Evolutionary conservation across 2,888 invertebrate species (phyloP).

Genomic region (Acleris sparsana): DNA sequence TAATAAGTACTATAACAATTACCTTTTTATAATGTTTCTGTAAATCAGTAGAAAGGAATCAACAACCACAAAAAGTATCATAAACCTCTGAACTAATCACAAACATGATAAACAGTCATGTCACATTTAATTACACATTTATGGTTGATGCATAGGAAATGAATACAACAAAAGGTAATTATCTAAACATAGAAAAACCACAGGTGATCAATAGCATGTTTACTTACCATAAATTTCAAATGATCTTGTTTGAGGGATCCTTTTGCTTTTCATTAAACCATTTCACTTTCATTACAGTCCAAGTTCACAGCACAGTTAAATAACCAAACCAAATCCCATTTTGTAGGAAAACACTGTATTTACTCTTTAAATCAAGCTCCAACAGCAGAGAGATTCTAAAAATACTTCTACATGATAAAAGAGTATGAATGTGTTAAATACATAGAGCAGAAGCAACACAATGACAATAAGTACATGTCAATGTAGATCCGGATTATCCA

Average conservation of each 20-base stretch:
- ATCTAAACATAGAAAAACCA: too few species aligned
- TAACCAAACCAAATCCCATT: slow-evolving; percentile 37
- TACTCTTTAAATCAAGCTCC: slow-evolving; percentile 61
- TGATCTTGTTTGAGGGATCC: slow-evolving; percentile 52
- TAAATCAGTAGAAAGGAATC: too few species aligned
- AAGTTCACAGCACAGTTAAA: slow-evolving; percentile 34
- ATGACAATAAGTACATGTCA: slow-evolving; percentile 68
- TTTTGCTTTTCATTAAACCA: slow-evolving; percentile 60
- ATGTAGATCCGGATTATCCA: slow-evolving; percentile 69
- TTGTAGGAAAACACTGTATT: slow-evolving; percentile 41
- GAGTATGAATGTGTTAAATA: slow-evolving; percentile 71
- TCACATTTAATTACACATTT: too few species aligned
- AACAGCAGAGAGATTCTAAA: slow-evolving; percentile 74
- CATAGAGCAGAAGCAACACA: slow-evolving; percentile 72
- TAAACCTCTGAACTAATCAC: too few species aligned
- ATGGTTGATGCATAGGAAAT: too few species aligned
- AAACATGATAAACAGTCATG: too few species aligned
- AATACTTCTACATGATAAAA: slow-evolving; percentile 80
- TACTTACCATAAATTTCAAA: slow-evolving; percentile 73
- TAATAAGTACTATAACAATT: too few species aligned
- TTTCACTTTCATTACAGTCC: slow-evolving; percentile 55
- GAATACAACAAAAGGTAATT: too few species aligned
- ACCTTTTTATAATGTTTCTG: too few species aligned
- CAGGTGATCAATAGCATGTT: background rate
- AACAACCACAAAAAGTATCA: too few species aligned